Evolutionary conservation across 92 coral and sea anemone genomes (phyloP), one percentile per base, ranked within the genome.

Genomic region (Nematostella vectensis): DNA sequence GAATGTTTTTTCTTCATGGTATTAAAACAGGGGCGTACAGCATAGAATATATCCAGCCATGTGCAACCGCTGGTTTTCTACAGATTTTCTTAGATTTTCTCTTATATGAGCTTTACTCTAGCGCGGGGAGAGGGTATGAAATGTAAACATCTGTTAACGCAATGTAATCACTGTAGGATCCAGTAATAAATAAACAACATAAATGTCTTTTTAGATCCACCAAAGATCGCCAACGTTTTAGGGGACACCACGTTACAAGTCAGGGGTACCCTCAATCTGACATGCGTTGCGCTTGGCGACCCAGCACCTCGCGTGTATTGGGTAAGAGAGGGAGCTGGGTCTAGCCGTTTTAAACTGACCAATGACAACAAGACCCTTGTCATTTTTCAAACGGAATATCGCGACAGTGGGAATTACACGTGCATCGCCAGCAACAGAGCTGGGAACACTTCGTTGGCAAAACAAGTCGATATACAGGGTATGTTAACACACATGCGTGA

Each of bases 391-490:
- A 33, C 40, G 40, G 8, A 6, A 15, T 6, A 6, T 15, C 6
- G 6, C 15, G 40, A 59, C 22, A 74, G 66, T 33, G 81, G 81
- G 29, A 58, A 24, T n/a, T 74, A 74, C 36, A 24, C 59, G 15
- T 74, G 81, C 37, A 30, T 43, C 17, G 81, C 69, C 1, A 21
- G 16, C 1, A 76, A 65, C 50, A 61, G 55, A 47, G 76, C 64
- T 16, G 74, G 57, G 20, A 52, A 33, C 8, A 33, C 40, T 6
- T n/a, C n/a, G n/a, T n/a, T n/a, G n/a, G n/a, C n/a, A n/a, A n/a
- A n/a, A n/a, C n/a, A n/a, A n/a, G n/a, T n/a, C n/a, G n/a, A n/a
- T n/a, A n/a, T n/a, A n/a, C n/a, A n/a, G n/a, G n/a, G n/a, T n/a
- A n/a, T n/a, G n/a, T n/a, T n/a, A n/a, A n/a, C n/a, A n/a, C n/a